Conservation (phyloP, 92 coral and sea anemone genomes). For the Parazoanthus atlanticus region DNA sequence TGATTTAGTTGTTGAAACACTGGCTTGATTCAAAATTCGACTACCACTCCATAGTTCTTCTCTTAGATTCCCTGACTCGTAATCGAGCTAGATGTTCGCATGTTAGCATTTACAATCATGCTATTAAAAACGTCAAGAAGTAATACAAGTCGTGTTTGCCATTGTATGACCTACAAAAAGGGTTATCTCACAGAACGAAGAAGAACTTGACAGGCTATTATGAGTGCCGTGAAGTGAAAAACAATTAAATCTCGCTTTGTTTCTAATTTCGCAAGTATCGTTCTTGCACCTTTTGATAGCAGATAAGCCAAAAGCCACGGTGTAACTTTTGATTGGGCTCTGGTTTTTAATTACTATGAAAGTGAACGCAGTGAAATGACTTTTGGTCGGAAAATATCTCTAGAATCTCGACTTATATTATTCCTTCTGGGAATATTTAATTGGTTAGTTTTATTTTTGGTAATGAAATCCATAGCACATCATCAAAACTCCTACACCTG, state of each 20-base stretch:
- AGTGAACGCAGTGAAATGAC: slow-evolving; percentile 35
- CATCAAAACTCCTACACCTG: slow-evolving; percentile 38
- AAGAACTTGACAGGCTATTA: slow-evolving; percentile 36
- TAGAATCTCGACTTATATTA: slow-evolving; percentile 36
- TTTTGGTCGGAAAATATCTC: slow-evolving; percentile 36
- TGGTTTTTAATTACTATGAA: slow-evolving; percentile 34
- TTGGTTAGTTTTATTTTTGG: slow-evolving; percentile 45
- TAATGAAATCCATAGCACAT: slow-evolving; percentile 48
- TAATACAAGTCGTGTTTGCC: slow-evolving; percentile 23
- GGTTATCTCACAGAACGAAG: slow-evolving; percentile 28
- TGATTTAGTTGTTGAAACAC: slow-evolving; percentile 7
- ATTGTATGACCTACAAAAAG: slow-evolving; percentile 7
- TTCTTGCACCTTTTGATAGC: slow-evolving; percentile 21
- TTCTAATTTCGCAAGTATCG: slow-evolving; percentile 29
- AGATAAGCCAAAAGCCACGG: slow-evolving; percentile 25
- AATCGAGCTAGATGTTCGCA: neutral
- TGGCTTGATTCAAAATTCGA: neutral
- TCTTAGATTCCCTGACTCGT: neutral
- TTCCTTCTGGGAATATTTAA: slow-evolving; percentile 27
- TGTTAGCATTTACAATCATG: neutral
- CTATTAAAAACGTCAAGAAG: neutral
- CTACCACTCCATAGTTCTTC: neutral
- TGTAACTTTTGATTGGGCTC: slow-evolving; percentile 24
- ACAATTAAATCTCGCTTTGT: slow-evolving; percentile 48
- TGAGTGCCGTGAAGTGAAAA: slow-evolving; percentile 33